Evolutionary conservation across 2,888 invertebrate genomes (phyloP).

Genomic region (Charanyca ferruginea): DNA sequence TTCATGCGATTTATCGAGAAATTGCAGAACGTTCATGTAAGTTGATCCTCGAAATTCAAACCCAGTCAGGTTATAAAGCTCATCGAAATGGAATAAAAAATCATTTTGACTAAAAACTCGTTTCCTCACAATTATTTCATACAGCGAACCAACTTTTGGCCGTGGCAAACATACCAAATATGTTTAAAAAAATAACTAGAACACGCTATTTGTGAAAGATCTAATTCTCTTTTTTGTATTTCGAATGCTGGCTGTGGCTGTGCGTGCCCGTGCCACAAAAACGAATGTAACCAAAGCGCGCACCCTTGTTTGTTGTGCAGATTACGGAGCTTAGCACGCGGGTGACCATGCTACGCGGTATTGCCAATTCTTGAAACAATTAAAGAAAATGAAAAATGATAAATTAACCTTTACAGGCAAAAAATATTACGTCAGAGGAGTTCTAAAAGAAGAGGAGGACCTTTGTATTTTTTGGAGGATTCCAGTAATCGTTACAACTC

Average conservation of each 20-base stretch:
- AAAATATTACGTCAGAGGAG: background rate
- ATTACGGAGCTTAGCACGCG: conserved; percentile 75
- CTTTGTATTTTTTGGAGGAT: background rate
- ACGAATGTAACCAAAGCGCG: conserved; percentile 70
- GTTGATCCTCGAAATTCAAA: conserved; percentile 6
- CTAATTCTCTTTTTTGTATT: conserved; percentile 22
- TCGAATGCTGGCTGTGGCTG: conserved; percentile 9
- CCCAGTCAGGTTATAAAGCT: conserved; percentile 13
- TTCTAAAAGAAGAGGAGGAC: background rate
- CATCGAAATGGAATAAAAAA: conserved; percentile 27
- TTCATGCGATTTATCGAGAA: conserved; percentile 31
- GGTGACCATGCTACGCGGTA: conserved; percentile 58
- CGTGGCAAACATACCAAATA: conserved; percentile 3
- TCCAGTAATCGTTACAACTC: background rate
- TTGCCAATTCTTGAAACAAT: conserved; percentile 9
- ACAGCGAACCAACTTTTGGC: conserved; percentile 10
- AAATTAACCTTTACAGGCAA: background rate
- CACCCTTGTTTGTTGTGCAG: conserved; percentile 81
- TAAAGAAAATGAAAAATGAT: background rate
- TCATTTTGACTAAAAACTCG: conserved; percentile 20
- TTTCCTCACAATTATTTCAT: conserved; percentile 29
- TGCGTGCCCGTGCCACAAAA: conserved; percentile 71
- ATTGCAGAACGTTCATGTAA: conserved; percentile 9
- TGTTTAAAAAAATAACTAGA: conserved; percentile 2
- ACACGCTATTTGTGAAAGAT: conserved; percentile 5